A percentile compares a stretch with the other conserved stretches of the same genome.
These are phyloP conservation scores for Lydus trimaculatus DNA, from an alignment of 2,888 invertebrate species.

Conservation along the genomic window DNA sequence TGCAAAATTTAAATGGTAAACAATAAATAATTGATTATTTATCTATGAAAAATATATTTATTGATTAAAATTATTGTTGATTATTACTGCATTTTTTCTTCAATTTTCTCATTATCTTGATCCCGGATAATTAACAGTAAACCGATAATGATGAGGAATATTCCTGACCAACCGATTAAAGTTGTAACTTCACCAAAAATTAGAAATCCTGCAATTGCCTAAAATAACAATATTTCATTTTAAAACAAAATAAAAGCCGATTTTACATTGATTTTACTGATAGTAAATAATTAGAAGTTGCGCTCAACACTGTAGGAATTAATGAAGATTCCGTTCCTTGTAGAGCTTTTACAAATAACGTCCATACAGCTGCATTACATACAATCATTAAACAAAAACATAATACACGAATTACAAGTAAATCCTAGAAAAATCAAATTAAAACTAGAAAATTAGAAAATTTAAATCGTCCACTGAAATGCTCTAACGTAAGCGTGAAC, in stretches of 20 bases:
- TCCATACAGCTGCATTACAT: constrained; percentile 68
- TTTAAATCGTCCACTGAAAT: neutral
- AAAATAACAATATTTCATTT: constrained; percentile 42
- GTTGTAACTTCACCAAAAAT: constrained; percentile 29
- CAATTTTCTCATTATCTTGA: neutral
- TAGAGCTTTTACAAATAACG: constrained; percentile 69
- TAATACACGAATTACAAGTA: constrained; percentile 51
- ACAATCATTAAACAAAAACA: constrained; percentile 65
- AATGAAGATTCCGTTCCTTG: constrained; percentile 68
- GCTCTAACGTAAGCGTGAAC: constrained; percentile 11
- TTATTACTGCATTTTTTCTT: no score
- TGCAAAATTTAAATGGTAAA: constrained; percentile 27
- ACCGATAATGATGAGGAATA: constrained; percentile 24
- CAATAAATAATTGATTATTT: neutral
- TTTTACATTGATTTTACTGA: constrained; percentile 63
- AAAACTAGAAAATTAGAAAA: constrained; percentile 6
- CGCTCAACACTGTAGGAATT: constrained; percentile 69
- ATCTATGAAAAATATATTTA: no score
- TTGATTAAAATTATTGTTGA: neutral
- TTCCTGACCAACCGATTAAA: constrained; percentile 28
- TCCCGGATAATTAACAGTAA: constrained; percentile 24
- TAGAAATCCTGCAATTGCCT: constrained; percentile 64
- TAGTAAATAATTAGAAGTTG: constrained; percentile 69
- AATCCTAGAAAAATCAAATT: constrained; percentile 47
- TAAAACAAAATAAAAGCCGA: neutral